Percentiles rank a stretch among this genome's conserved stretches.
These are phyloP conservation scores for Hipparchia sbordonii DNA, from an alignment of 2,888 invertebrate genomes.

Conservation along the genomic window DNA sequence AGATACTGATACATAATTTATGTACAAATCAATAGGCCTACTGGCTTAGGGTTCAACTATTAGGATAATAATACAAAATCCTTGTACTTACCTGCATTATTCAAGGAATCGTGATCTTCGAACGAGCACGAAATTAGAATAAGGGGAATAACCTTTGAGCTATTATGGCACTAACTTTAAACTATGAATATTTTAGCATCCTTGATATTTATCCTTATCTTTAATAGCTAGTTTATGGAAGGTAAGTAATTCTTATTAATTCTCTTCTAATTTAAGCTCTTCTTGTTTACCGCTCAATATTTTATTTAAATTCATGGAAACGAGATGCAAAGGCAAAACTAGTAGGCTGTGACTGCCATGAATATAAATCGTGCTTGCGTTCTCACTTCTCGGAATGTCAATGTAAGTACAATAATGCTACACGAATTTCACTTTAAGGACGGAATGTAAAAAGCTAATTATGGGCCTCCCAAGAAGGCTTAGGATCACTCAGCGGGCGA, in stretches of 20 bases:
- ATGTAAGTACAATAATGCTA: constrained; percentile 31
- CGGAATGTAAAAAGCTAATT: neutral
- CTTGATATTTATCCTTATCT: constrained; percentile 26
- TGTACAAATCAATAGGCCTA: no score
- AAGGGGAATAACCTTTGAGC: constrained; percentile 24
- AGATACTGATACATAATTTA: no score
- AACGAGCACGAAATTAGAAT: constrained; percentile 29
- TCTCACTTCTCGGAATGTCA: constrained; percentile 29
- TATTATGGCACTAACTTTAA: neutral
- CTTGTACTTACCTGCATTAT: constrained; percentile 32
- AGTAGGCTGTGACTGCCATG: constrained; percentile 29
- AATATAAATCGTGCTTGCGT: constrained; percentile 21
- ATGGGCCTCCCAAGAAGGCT: no score
- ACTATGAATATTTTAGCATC: neutral
- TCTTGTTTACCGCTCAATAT: neutral
- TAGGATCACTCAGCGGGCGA: no score
- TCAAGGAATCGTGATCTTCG: constrained; percentile 21
- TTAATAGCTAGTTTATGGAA: neutral
- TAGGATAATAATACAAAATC: no score
- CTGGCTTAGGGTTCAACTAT: no score
- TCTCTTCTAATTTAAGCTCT: neutral
- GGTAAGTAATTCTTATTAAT: neutral
- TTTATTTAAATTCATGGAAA: neutral
- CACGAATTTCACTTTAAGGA: neutral
- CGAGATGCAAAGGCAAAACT: constrained; percentile 19